Base-by-base conservation (phyloP, 1,140 invertebrate species). In the Periplaneta americana region DNA sequence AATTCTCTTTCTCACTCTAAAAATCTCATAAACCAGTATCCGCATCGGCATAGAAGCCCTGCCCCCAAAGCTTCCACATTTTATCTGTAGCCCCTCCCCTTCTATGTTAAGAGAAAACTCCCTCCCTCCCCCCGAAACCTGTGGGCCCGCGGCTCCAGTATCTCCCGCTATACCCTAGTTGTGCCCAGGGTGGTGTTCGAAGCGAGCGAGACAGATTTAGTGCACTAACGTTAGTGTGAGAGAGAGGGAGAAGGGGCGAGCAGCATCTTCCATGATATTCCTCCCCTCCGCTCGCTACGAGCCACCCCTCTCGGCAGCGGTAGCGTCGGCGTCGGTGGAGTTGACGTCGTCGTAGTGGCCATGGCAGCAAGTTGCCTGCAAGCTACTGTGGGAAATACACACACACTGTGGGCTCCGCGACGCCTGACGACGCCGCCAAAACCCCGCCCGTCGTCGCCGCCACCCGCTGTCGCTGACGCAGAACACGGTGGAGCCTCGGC, bases 391-490 rank as follows among this genome's bases (percentile, higher is more conserved):
- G 48, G 48, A 48, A 48, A 66, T 28, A 66, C 84, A 83, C 82
- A 66, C 84, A 83, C 82, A 84, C 82, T 83, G 83, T 81, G 81
- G 83, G 83, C 84, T 83, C 84, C 84, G 84, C 83, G 84, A 83
- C 83, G 83, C 84, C 80, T 35, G 79, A 80, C 82, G 80, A 84
- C 83, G 84, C 84, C 81, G 84, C 85, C 86, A 87, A 85, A 86
- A 84, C 83, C 84, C 85, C 85, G 84, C 83, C 80, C 83, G 84
- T 84, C 85, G 85, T 84, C 83, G 84, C 75, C 48, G 48, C 48
- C 22, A 28, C 48, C 48, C 48, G 22, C 22, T n/a, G 48, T 66
- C 48, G n/a, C 22, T 66, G 22, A 28, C 28, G 22, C 48, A 66
- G 48, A 66, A 66, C n/a, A 28, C 48, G 13, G 8, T 9, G 48